A percentile compares a stretch with the other conserved stretches of the same genome.
Evolutionary conservation across 2,797 vertebrate species (phyloP).

Genomic region (Artibeus jamaicensis): DNA sequence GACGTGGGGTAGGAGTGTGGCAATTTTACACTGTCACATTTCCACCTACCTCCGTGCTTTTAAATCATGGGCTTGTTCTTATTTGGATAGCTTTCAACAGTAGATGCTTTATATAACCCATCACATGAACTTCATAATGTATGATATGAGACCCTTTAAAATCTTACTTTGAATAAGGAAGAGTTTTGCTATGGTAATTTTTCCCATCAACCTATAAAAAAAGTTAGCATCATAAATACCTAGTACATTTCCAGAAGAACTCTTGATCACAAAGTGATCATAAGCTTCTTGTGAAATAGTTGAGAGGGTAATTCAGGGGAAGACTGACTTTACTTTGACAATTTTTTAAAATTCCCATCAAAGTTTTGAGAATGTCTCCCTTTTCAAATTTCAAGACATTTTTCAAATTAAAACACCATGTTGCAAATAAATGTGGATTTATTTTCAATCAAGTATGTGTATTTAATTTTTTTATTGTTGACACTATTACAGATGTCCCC

Average conservation of each 20-base stretch:
- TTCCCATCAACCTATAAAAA: background rate
- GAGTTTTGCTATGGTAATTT: background rate
- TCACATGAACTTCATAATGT: background rate
- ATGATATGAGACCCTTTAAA: background rate
- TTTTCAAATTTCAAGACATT: conserved; percentile 41
- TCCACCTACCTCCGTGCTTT: background rate
- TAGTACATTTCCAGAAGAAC: background rate
- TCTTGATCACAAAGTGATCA: background rate
- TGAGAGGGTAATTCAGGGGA: background rate
- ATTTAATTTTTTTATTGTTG: background rate
- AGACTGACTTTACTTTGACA: background rate
- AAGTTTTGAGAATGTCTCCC: background rate
- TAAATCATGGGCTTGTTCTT: conserved; percentile 17
- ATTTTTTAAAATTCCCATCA: background rate
- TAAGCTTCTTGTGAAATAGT: conserved; percentile 1
- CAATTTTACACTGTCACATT: background rate
- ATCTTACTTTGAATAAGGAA: background rate
- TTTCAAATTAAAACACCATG: background rate
- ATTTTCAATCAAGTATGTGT: background rate
- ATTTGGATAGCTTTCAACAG: conserved; percentile 45
- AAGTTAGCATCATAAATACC: background rate
- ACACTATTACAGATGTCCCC: no score
- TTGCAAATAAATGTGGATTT: background rate
- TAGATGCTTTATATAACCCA: background rate
- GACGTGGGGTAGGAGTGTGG: background rate